Conservation (phyloP, 2,113 vertebrate genomes). For the Rhombomys opimus region DNA sequence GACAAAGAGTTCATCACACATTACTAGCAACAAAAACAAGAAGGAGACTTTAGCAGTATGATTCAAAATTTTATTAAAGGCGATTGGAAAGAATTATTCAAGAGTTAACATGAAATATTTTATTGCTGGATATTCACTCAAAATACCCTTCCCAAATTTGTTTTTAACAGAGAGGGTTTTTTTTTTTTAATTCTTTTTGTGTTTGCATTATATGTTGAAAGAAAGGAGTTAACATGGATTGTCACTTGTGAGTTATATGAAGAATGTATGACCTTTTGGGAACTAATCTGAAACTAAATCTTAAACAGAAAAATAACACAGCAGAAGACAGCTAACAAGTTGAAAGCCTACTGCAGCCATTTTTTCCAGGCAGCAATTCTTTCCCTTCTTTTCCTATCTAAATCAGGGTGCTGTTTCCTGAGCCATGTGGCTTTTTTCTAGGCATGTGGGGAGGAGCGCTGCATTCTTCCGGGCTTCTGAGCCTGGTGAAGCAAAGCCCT, state of each 20-base stretch:
- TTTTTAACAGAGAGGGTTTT: neutral
- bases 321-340: neutral
- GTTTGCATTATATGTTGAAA: neutral
- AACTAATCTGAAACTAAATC: neutral
- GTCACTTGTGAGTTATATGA: neutral
- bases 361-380: neutral
- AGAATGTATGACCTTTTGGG: neutral
- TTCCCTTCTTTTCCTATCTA: neutral
- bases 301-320: neutral
- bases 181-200: neutral
- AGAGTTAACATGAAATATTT: neutral
- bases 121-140: neutral
- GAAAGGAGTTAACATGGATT: neutral
- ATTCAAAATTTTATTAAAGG: neutral
- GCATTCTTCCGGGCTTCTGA: neutral
- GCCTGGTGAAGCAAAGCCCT: neutral
- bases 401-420: neutral
- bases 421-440: conserved; percentile 36
- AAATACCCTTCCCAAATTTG: neutral
- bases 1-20: neutral
- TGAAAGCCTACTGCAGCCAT: neutral
- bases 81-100: neutral
- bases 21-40: neutral
- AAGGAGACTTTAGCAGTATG: neutral
- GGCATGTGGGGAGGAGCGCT: neutral